phyloP scores from a whole-genome alignment of 2,113 vertebrate species.

The Phrynosoma platyrhinos region DNA sequence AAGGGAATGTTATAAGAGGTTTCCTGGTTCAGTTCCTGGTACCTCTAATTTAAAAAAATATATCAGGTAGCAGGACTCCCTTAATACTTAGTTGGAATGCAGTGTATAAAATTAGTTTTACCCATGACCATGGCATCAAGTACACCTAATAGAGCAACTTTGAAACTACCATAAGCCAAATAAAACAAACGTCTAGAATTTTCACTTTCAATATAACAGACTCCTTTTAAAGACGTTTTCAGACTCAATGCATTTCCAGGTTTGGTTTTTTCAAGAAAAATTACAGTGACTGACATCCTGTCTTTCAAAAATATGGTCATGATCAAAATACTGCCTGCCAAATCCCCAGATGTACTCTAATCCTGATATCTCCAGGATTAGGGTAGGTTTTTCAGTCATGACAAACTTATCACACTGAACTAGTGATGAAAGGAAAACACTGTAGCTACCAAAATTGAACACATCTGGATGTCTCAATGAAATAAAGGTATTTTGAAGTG shows the following conservation, averaged over 20 bases:
- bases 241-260: neutral
- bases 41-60: neutral
- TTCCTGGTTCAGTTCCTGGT: neutral
- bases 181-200: neutral
- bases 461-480: neutral
- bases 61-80: neutral
- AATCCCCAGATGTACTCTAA: neutral
- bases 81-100: neutral
- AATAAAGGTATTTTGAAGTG: neutral
- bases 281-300: neutral
- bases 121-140: neutral
- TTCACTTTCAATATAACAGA: neutral
- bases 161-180: neutral
- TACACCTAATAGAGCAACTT: too few relatives aligned
- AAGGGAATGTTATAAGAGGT: neutral
- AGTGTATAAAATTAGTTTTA: too few relatives aligned
- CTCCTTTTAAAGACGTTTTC: neutral
- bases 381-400: neutral
- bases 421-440: too few relatives aligned
- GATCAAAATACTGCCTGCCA: neutral
- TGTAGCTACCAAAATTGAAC: neutral
- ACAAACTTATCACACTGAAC: neutral
- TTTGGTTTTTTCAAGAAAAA: neutral
- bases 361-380: neutral
- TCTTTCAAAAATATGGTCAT: neutral